A percentile compares a stretch with the other conserved stretches of the same genome.
phyloP scores from a whole-genome alignment of 2,888 invertebrate genomes.

The Drosophila suboccidentalis region DNA sequence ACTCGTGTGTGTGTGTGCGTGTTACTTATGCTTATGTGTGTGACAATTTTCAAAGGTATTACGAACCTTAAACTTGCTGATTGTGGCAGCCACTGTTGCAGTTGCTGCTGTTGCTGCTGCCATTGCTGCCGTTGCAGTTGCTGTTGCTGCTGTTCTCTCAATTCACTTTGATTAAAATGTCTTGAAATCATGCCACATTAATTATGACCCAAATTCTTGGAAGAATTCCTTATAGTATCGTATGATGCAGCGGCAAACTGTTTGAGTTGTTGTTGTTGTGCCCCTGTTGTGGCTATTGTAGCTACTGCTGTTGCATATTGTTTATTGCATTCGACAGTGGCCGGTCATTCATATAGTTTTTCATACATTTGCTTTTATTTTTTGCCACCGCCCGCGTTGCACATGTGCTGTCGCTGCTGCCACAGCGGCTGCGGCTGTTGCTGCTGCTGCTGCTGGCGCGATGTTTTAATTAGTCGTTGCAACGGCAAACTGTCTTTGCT shows the following conservation, averaged over 20 bases:
- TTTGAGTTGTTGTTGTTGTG: conserved; percentile 48
- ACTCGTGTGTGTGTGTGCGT: conserved; percentile 1
- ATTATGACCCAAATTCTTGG: conserved; percentile 86
- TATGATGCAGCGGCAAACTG: conserved; percentile 78
- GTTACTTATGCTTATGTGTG: conserved; percentile 19
- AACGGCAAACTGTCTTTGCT: conserved; percentile 82
- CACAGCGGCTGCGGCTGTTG: conserved; percentile 20
- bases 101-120: conserved; percentile 14
- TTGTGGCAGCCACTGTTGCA: conserved; percentile 22
- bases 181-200: conserved; percentile 86
- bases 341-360: conserved; percentile 80
- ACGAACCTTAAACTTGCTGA: conserved; percentile 42
- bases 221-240: conserved; percentile 77
- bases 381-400: conserved; percentile 68
- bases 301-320: conserved; percentile 65
- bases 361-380: conserved; percentile 5
- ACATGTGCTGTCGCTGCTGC: conserved; percentile 22
- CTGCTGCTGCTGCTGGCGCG: conserved; percentile 68
- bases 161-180: conserved; percentile 77
- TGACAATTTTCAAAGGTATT: conserved; percentile 63
- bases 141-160: conserved; percentile 46
- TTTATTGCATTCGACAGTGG: conserved; percentile 81
- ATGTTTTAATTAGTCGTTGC: conserved; percentile 84
- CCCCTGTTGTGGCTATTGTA: conserved; percentile 40
- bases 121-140: conserved; percentile 8